Percentiles rank a stretch among this genome's conserved stretches.
phyloP scores from a whole-genome alignment of 1,140 invertebrate species.

The Drosophila suzukii region DNA sequence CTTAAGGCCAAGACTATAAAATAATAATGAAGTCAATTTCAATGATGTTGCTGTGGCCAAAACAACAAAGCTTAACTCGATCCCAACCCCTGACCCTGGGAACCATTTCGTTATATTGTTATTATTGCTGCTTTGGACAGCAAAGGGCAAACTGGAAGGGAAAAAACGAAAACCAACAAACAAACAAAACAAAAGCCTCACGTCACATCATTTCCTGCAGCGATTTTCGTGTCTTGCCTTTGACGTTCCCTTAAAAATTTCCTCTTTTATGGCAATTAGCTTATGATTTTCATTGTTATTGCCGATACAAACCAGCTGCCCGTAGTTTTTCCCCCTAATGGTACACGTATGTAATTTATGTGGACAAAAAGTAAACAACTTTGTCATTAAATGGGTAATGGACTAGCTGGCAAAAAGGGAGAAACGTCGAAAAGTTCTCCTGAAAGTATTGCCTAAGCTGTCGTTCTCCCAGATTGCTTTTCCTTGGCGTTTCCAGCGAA shows the following conservation, averaged over 20 bases:
- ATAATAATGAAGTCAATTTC: constrained; percentile 82
- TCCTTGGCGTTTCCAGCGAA: neutral
- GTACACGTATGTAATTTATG: constrained; percentile 47
- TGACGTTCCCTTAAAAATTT: constrained; percentile 56
- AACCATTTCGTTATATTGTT: constrained; percentile 48
- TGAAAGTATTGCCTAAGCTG: constrained; percentile 40
- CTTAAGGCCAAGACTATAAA: constrained; percentile 64
- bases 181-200: constrained; percentile 61
- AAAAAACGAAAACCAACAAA: constrained; percentile 15
- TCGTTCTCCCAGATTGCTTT: constrained; percentile 19
- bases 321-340: constrained; percentile 42
- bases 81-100: constrained; percentile 6
- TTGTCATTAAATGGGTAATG: constrained; percentile 39
- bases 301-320: constrained; percentile 35
- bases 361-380: constrained; percentile 45
- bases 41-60: constrained; percentile 60
- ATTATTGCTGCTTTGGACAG: constrained; percentile 53
- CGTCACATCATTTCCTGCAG: constrained; percentile 76
- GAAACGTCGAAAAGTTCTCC: constrained; percentile 1
- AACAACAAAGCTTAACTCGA: constrained; percentile 43
- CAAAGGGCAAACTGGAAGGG: constrained; percentile 34
- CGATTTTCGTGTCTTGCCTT: constrained; percentile 69
- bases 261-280: constrained; percentile 64
- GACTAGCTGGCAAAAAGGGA: constrained; percentile 4
- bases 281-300: constrained; percentile 47